phyloP scores from a whole-genome alignment of 2,888 invertebrate species.

The Pyrocoelia pectoralis region DNA sequence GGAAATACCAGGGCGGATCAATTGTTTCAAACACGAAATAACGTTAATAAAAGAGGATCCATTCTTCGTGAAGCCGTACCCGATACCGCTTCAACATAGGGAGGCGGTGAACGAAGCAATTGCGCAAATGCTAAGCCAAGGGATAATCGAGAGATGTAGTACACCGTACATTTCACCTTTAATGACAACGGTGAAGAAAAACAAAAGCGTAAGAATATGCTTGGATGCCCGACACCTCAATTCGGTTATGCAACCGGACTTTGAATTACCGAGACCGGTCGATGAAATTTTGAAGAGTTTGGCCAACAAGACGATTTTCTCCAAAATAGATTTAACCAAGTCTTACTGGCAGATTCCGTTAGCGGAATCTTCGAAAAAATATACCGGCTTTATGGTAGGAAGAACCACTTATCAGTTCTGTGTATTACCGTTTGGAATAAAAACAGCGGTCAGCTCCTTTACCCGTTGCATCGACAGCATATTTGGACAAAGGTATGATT shows the following conservation, averaged over 20 bases:
- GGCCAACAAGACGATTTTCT: neutral
- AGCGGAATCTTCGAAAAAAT: neutral
- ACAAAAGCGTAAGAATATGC: neutral
- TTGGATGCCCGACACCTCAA: neutral
- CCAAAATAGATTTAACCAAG: neutral
- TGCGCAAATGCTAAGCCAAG: neutral
- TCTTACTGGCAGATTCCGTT: neutral
- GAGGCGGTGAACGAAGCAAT: too few relatives aligned
- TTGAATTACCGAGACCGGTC: neutral
- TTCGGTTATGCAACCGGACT: neutral
- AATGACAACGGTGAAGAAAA: neutral
- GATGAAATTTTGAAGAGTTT: neutral
- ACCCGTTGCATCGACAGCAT: neutral
- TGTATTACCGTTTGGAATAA: neutral
- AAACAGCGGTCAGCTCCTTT: neutral
- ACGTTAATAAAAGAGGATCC: too few relatives aligned
- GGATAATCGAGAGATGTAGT: too few relatives aligned
- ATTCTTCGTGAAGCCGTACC: too few relatives aligned
- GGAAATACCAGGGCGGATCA: too few relatives aligned
- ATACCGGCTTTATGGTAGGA: neutral
- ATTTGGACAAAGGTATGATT: neutral
- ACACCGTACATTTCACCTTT: too few relatives aligned
- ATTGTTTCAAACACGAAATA: too few relatives aligned
- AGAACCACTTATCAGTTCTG: neutral
- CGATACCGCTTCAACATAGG: too few relatives aligned